Evolutionary conservation across 2,888 invertebrate species (phyloP), one percentile per base, ranked within the genome.

Genomic region (Merodon equestris): DNA sequence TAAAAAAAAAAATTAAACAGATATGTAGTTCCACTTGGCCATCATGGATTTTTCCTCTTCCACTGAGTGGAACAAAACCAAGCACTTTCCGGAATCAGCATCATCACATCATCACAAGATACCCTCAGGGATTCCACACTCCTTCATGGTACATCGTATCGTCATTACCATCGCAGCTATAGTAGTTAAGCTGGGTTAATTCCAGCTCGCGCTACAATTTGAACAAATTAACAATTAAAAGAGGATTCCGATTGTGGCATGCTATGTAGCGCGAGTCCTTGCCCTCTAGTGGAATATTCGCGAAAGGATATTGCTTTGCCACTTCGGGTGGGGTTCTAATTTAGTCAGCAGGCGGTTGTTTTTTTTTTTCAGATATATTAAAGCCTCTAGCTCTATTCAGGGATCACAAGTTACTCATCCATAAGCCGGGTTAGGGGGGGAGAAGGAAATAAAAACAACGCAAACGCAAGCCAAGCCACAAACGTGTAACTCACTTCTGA

Each of bases 401-500:
- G 27, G 27, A 27, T 51, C 50, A 67, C 15, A 42, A 45, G 13
- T 27, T 53, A 45, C 36, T 54, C 40, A 48, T 36, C 27, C 27
- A 63, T 36, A 36, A 54, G 61, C 38, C 14, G n/a, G 42, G 44
- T 57, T 64, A 64, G 51, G 63, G 44, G 18, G 50, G 71, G 67
- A 51, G 50, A 27, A 27, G 18, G 38, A 14, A 44, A 68, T 51
- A 19, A 38, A 47, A 38, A 56, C 44, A 27, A 45, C 36, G 13
- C 12, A 61, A 45, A 27, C 45, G 47, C 53, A 44, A 27, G 17
- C 34, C 15, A 18, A 57, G 38, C 44, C 50, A 64, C 58, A 56
- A n/a, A n/a, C n/a, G n/a, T n/a, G 19, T 27, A 81, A 93, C 93
- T 92, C 91, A 93, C 93, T 91, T 91, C 91, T 91, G 84, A 93